Evolutionary conservation across 1,140 invertebrate species (phyloP).

Genomic region (Calliopsis andreniformis): DNA sequence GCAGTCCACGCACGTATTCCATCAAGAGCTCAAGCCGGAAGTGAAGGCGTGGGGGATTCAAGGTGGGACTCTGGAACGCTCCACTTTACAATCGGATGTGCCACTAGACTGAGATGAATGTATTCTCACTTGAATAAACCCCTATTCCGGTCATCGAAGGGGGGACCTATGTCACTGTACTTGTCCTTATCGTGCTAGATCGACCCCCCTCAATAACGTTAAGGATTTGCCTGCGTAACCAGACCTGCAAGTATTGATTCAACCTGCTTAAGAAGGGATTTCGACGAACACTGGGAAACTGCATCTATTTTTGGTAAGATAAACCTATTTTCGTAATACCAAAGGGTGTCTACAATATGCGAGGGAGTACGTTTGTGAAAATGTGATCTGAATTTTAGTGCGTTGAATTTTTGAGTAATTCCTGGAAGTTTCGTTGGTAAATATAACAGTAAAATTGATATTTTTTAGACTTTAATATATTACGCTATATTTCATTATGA

Average conservation of each 20-base stretch:
- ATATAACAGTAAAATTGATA: neutral
- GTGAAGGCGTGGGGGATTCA: constrained; percentile 23
- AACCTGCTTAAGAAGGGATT: constrained; percentile 29
- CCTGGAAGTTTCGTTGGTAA: too few relatives aligned
- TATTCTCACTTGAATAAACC: constrained; percentile 60
- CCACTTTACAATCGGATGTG: constrained; percentile 50
- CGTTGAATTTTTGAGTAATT: too few relatives aligned
- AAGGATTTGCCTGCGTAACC: constrained; percentile 17
- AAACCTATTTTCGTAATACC: constrained; percentile 43
- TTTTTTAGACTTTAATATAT: neutral
- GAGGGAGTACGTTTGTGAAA: neutral
- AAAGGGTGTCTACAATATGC: neutral
- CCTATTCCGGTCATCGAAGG: constrained; percentile 44
- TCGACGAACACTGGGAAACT: constrained; percentile 37
- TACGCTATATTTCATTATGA: too few relatives aligned
- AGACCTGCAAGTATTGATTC: constrained; percentile 39
- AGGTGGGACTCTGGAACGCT: constrained; percentile 37
- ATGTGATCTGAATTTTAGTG: constrained; percentile 4
- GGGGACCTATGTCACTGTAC: constrained; percentile 51
- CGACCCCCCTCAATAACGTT: constrained; percentile 52
- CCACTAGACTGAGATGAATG: constrained; percentile 62
- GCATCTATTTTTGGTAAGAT: neutral
- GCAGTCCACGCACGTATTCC: constrained; percentile 69
- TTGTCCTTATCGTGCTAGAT: constrained; percentile 61
- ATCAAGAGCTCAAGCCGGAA: constrained; percentile 62